Conservation (phyloP, 1,140 invertebrate genomes). For the Lanistes nyassanus region DNA sequence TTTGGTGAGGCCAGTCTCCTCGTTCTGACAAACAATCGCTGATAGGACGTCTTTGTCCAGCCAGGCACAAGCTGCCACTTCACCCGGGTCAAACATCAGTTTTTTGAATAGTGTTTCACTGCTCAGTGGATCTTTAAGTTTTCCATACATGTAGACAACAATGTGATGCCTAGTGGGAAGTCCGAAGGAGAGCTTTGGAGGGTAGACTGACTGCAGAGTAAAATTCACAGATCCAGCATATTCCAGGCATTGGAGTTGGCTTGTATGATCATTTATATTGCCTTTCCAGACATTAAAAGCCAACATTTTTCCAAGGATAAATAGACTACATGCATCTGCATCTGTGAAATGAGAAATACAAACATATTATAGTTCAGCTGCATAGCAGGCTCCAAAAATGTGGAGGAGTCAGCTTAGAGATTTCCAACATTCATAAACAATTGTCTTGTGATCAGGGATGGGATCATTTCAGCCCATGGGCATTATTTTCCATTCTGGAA, state of each 20-base stretch:
- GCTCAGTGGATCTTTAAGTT: conserved; percentile 36
- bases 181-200: conserved; percentile 55
- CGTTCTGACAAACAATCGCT: conserved; percentile 34
- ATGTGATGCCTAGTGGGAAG: conserved; percentile 63
- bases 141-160: conserved; percentile 59
- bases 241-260: not conserved
- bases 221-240: not conserved
- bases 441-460: no score
- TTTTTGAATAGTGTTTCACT: conserved; percentile 32
- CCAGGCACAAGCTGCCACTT: conserved; percentile 43
- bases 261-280: no score
- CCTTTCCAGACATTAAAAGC: no score
- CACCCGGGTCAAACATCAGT: conserved; percentile 40
- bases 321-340: no score
- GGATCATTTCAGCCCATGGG: no score
- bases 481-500: no score
- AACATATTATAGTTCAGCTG: no score
- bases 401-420: no score
- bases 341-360: no score
- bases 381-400: no score
- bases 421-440: no score
- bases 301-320: no score
- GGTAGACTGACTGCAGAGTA: conserved; percentile 56
- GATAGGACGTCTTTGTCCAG: conserved; percentile 32
- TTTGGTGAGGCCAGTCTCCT: conserved; percentile 27